A percentile compares a stretch with the other conserved stretches of the same genome.
These are phyloP conservation scores for Drosophila bocqueti DNA, from an alignment of 1,140 invertebrate genomes.

Conservation along the genomic window DNA sequence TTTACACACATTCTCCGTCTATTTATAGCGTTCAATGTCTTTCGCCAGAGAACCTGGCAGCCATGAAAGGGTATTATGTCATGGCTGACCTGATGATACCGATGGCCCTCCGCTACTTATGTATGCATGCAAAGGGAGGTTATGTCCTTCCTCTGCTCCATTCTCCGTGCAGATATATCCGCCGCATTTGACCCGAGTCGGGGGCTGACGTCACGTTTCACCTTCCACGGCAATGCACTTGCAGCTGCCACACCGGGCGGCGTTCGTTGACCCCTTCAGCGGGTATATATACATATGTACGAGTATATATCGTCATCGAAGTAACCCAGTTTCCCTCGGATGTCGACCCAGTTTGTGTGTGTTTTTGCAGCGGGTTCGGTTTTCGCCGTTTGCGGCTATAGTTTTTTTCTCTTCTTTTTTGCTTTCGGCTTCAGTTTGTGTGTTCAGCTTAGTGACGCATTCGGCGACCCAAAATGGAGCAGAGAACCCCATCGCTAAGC, in stretches of 20 bases:
- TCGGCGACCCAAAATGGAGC: constrained; percentile 62
- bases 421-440: constrained; percentile 44
- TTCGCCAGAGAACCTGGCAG: constrained; percentile 37
- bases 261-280: constrained; percentile 64
- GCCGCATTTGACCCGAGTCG: constrained; percentile 36
- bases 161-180: constrained; percentile 2
- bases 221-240: constrained; percentile 78
- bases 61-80: constrained; percentile 80
- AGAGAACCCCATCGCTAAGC: constrained; percentile 11
- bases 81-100: constrained; percentile 66
- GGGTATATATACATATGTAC: constrained; percentile 5
- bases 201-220: constrained; percentile 74
- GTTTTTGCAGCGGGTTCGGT: constrained; percentile 49
- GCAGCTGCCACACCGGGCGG: constrained; percentile 27
- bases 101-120: constrained; percentile 13
- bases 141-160: constrained; percentile 4
- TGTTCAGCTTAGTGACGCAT: constrained; percentile 60
- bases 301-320: constrained; percentile 28
- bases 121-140: constrained; percentile 25
- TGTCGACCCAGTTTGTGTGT: constrained; percentile 46
- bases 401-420: not conserved
- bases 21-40: constrained; percentile 71
- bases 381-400: constrained; percentile 54
- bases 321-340: constrained; percentile 72
- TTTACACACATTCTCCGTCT: constrained; percentile 52